Evolutionary conservation across 2,113 vertebrate genomes (phyloP), one percentile per base, ranked within the genome.

Genomic region (Hippotragus niger): DNA sequence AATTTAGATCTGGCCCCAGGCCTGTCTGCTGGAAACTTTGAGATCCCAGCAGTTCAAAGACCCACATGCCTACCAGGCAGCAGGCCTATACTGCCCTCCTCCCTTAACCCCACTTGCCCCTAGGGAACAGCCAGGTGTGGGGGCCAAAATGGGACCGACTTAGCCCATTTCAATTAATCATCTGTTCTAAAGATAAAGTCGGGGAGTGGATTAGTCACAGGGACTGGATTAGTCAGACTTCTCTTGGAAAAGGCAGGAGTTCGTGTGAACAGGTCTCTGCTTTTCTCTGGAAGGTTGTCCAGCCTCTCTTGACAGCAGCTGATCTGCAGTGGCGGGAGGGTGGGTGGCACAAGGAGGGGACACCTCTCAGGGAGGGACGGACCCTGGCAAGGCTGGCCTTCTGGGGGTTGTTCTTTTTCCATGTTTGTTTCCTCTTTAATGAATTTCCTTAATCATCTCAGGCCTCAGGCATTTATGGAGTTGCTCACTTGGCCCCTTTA

Each of bases 201-300:
- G 0, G 27, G 3, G 89, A 90, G 74, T 40, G 80, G 91, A 96
- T 97, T 95, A 90, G 97, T 95, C 96, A 90, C 85, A 57, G 90
- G 87, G 60, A 81, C 93, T 78, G 96, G 96, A 92, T 92, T 90
- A 97, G 96, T 47, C 76, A 93, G 97, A 94, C 29, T 93, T 78
- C 88, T 89, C 85, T 40, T 4, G 3, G 94, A 81, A 90, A 80
- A 92, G 82, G 50, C 78, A 47, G 57, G 94, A 58, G 62, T 25
- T 27, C 36, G 5, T 11, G 11, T 11, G 45, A 85, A 19, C 80
- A 76, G 90, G 96, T 29, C 85, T 84, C 92, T 50, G 67, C 21
- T 33, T 71, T 55, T 43, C 95, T 91, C 91, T 93, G 31, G 67
- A 80, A 76, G 50, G 57, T 58, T 53, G 74, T 55, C 67, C 21